A percentile compares a stretch with the other conserved stretches of the same genome.
phyloP scores from a whole-genome alignment of 1,140 invertebrate genomes.

The Meloidogyne hapla region DNA sequence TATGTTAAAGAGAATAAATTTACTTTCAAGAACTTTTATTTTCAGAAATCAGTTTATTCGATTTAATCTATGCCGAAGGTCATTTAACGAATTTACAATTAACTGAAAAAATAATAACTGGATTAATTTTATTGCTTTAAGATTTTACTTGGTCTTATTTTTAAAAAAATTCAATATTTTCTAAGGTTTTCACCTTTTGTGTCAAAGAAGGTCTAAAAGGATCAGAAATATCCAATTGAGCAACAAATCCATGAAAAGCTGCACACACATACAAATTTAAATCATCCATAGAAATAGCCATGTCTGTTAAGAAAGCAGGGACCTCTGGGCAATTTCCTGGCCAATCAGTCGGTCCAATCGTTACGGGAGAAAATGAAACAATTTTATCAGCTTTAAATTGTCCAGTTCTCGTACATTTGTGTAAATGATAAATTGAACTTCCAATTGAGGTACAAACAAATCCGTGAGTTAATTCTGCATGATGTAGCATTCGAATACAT shows the following conservation, averaged over 20 bases:
- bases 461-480: constrained; percentile 45
- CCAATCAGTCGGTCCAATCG: constrained; percentile 39
- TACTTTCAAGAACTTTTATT: too few relatives aligned
- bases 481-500: constrained; percentile 47
- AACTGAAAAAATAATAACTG: too few relatives aligned
- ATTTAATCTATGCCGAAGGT: too few relatives aligned
- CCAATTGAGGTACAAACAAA: constrained; percentile 42
- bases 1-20: too few relatives aligned
- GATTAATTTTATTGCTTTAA: too few relatives aligned
- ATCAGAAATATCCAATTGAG: constrained; percentile 88
- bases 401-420: constrained; percentile 46
- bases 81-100: too few relatives aligned
- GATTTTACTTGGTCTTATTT: too few relatives aligned
- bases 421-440: constrained; percentile 46
- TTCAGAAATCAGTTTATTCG: too few relatives aligned
- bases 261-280: constrained; percentile 84
- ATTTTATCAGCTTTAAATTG: constrained; percentile 43
- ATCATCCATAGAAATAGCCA: constrained; percentile 84
- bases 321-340: constrained; percentile 29
- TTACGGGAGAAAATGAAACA: constrained; percentile 44
- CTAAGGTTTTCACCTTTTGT: constrained; percentile 30
- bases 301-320: constrained; percentile 48
- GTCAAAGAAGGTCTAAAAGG: constrained; percentile 64
- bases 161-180: neutral
- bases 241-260: constrained; percentile 86